phyloP scores from a whole-genome alignment of 2,888 invertebrate genomes.

The Pyralis farinalis region DNA sequence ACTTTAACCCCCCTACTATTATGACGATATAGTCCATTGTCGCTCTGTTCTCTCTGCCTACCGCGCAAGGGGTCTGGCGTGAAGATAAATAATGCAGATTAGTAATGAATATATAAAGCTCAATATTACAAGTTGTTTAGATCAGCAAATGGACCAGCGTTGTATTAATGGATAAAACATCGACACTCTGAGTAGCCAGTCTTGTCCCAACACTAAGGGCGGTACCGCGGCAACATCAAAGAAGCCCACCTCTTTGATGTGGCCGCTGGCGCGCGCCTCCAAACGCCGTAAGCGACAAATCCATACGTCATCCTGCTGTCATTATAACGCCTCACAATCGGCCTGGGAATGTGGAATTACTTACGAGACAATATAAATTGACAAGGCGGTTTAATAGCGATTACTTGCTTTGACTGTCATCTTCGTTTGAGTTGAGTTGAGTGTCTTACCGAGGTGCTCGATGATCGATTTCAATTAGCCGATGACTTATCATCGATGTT shows the following conservation, averaged over 20 bases:
- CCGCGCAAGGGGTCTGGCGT: too few species aligned
- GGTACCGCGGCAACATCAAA: slow-evolving; percentile 77
- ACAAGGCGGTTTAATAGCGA: slow-evolving; percentile 71
- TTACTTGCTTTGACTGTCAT: slow-evolving; percentile 45
- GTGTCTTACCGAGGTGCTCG: slow-evolving; percentile 23
- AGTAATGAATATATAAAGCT: too few species aligned
- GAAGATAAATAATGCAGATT: too few species aligned
- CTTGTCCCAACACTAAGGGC: slow-evolving; percentile 49
- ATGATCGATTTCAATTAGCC: slow-evolving; percentile 30
- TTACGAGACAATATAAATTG: slow-evolving; percentile 80
- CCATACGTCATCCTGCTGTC: slow-evolving; percentile 81
- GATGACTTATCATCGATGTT: slow-evolving; percentile 12
- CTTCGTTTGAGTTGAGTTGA: slow-evolving; percentile 10
- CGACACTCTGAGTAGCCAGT: not conserved
- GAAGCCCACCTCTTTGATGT: slow-evolving; percentile 80
- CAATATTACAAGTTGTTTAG: too few species aligned
- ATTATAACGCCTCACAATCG: slow-evolving; percentile 80
- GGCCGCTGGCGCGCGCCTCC: slow-evolving; percentile 78
- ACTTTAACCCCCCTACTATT: too few species aligned
- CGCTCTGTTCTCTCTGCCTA: too few species aligned
- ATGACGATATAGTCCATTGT: too few species aligned
- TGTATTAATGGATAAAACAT: slow-evolving; percentile 8
- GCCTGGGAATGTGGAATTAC: slow-evolving; percentile 75
- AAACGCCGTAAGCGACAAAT: slow-evolving; percentile 81
- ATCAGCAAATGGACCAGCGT: too few species aligned